A percentile compares a stretch with the other conserved stretches of the same genome.
Evolutionary conservation across 2,113 vertebrate species (phyloP).

Genomic region (Plectropomus leopardus): DNA sequence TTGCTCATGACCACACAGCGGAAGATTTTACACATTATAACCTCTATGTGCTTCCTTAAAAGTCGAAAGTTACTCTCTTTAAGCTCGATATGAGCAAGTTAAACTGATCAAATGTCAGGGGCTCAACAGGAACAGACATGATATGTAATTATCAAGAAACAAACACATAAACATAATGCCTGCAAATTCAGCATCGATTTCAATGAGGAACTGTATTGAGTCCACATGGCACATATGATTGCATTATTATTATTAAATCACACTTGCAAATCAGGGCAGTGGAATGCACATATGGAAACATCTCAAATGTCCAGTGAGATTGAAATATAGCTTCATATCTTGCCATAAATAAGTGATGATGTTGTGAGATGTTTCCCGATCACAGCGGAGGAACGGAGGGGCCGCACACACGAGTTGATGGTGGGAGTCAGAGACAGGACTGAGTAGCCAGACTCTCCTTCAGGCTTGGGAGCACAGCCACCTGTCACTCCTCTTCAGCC

Average conservation of each 20-base stretch:
- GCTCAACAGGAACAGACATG: conserved; percentile 26
- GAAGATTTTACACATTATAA: conserved; percentile 13
- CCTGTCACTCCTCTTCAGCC: conserved; percentile 84
- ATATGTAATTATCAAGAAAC: conserved; percentile 45
- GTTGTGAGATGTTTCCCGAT: conserved; percentile 76
- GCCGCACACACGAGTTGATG: conserved; percentile 34
- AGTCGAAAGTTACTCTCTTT: conserved; percentile 12
- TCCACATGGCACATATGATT: conserved; percentile 37
- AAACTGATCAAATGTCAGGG: conserved; percentile 36
- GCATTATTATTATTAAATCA: conserved; percentile 62
- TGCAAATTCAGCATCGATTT: conserved; percentile 42
- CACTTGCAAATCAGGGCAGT: conserved; percentile 41
- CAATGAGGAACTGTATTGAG: conserved; percentile 41
- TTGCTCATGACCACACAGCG: conserved; percentile 1
- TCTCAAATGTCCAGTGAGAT: conserved; percentile 60
- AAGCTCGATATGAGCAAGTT: neutral
- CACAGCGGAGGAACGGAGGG: conserved; percentile 55
- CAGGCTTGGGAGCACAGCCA: conserved; percentile 80
- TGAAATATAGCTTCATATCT: conserved; percentile 73
- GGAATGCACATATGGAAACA: conserved; percentile 57
- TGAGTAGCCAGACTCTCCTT: conserved; percentile 74
- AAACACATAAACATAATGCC: conserved; percentile 61
- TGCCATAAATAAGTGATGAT: conserved; percentile 80
- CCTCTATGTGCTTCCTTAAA: neutral
- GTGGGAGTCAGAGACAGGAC: conserved; percentile 63